Evolutionary conservation across 1,140 invertebrate genomes (phyloP), one percentile per base, ranked within the genome.

Genomic region (Brachionus sp.): DNA sequence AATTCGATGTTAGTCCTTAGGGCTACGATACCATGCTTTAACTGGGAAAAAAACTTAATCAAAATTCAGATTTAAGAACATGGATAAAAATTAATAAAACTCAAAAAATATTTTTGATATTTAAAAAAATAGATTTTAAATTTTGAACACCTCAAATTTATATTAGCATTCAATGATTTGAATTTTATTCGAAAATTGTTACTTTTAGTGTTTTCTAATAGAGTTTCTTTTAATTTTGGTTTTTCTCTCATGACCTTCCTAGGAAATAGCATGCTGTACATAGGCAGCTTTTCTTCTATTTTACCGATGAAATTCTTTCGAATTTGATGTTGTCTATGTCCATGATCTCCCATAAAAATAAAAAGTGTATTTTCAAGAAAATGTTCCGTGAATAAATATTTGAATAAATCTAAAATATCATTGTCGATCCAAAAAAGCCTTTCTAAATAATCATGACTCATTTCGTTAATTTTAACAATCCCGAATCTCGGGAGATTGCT

Each of bases 371-470:
- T 82, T 12, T 82, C 19, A 5, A 78, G 37, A 6, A 83, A 84
- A 10, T 66, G 53, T n/a, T 82, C 33, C 2, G 39, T 44, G 37
- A 80, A 57, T 33, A 84, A 44, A 29, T 42, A 39, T 37, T 57
- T 25, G 13, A 84, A 42, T 33, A 84, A 84, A 25, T 84, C 19
- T 19, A 70, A 25, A 16, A 80, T 70, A 62, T 70, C 62, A 37
- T 84, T 16, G 57, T 84, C 83, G 3, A 68, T 68, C 77, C 73
- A 80, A 64, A 73, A 57, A 3, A 84, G 13, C 33, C 66, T 50
- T n/a, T 84, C 77, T 64, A 84, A 80, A 82, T 84, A 77, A 53
- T 64, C 75, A 75, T 84, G 83, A 42, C 83, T 77, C 57, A 84
- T 66, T 82, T 84, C 77, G 10, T 68, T 84, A 7, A 78, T 62